A percentile compares a stretch with the other conserved stretches of the same genome.
Evolutionary conservation across 2,888 invertebrate genomes (phyloP).

Genomic region (Tricholauxania praeusta): DNA sequence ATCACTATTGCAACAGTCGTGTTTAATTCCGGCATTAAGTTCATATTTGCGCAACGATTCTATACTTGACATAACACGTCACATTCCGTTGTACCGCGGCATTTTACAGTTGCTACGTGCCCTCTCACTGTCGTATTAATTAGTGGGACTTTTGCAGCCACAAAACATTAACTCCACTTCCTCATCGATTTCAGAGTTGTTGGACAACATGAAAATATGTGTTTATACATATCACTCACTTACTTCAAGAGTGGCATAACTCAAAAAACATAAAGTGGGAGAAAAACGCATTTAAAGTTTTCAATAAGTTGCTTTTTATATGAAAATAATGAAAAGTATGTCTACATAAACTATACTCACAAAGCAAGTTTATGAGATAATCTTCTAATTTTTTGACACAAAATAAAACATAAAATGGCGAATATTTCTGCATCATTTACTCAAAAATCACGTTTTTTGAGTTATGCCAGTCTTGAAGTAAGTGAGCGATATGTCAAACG

Average conservation of each 20-base stretch:
- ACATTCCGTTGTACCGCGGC: conserved; percentile 91
- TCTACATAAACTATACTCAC: too few relatives aligned
- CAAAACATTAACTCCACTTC: conserved; percentile 68
- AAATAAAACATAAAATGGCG: too few relatives aligned
- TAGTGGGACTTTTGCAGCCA: conserved; percentile 76
- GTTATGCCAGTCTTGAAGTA: too few relatives aligned
- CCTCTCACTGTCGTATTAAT: conserved; percentile 73
- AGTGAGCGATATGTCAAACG: conserved; percentile 89
- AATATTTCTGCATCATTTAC: too few relatives aligned
- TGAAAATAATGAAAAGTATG: too few relatives aligned
- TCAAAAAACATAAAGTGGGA: too few relatives aligned
- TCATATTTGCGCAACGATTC: conserved; percentile 95
- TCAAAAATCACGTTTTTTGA: too few relatives aligned
- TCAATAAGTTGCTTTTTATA: too few relatives aligned
- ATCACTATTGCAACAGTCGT: conserved; percentile 83
- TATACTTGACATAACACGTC: conserved; percentile 96
- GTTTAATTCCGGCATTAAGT: conserved; percentile 87
- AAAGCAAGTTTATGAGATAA: too few relatives aligned
- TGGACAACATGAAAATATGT: conserved; percentile 89
- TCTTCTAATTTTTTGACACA: too few relatives aligned
- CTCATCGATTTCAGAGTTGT: conserved; percentile 80
- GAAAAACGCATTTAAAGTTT: too few relatives aligned
- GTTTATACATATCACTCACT: conserved; percentile 95
- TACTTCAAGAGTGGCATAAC: too few relatives aligned
- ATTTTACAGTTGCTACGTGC: conserved; percentile 86